Base-by-base conservation (phyloP, 2,797 vertebrate genomes). In the Liasis olivaceus region DNA sequence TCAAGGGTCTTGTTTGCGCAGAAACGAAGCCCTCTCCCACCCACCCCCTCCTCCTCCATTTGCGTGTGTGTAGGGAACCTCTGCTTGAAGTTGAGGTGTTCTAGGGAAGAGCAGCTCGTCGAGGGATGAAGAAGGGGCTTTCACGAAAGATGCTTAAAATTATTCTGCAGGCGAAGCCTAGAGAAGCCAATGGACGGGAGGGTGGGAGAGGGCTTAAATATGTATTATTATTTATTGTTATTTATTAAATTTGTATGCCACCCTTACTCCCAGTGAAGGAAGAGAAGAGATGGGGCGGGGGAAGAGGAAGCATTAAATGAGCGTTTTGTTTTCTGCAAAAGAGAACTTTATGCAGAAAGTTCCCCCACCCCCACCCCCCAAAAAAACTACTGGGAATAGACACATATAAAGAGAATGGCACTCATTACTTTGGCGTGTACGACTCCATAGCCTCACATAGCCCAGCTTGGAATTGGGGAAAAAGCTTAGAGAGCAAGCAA, bases 51-150 rank as follows among this genome's bases (percentile, higher is more conserved):
- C 54, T 11, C 86, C 20, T 87, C 26, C 20, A 90, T 93, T 93
- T 88, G 56, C n/a, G 90, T 62, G 93, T 93, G 90, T 91, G 72
- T 77, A 77, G n/a, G 0, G 93, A 94, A 93, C 96, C 94, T 95
- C 95, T 95, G 96, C 24, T 96, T 93, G 22, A 91, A 84, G 89
- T 94, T 93, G 91, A 93, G 87, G 91, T 0, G 14, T 59, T 94
- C 91, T 51, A 64, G 89, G 69, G 26, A 56, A 47, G 36, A 42
- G 42, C 51, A 77, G 86, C 56, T 90, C 66, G 12, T 14, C 20
- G 12, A 31, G 51, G 20, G 2, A 14, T 36, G 59, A 63, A 24
- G 36, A 54, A 14, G 60, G 92, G 93, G 63, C 20, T 60, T 81
- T 0, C 89, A 28, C 77, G 3, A 93, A 88, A 91, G 2, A 6